Conservation (phyloP, 2,888 invertebrate genomes). For the Hesperia comma region DNA sequence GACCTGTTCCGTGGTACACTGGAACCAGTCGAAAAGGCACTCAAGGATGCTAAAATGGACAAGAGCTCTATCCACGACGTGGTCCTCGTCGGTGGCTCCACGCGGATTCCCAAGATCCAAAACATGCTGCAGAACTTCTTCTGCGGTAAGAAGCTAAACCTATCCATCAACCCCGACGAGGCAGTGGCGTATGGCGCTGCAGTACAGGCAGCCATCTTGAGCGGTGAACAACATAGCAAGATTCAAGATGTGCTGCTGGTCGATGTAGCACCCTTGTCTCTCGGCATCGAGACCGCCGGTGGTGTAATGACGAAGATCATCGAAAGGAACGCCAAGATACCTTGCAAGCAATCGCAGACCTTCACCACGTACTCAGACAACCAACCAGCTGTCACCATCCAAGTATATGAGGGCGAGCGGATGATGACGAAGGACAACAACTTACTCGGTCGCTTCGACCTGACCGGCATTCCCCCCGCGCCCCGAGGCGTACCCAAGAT, state of each 20-base stretch:
- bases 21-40: conserved; percentile 90
- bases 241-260: conserved; percentile 87
- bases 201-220: conserved; percentile 88
- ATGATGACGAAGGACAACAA: conserved; percentile 93
- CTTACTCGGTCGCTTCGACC: conserved; percentile 85
- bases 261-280: conserved; percentile 86
- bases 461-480: conserved; percentile 88
- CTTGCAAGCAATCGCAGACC: conserved; percentile 87
- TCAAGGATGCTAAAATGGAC: conserved; percentile 91
- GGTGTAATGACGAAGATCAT: conserved; percentile 91
- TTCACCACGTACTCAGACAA: conserved; percentile 93
- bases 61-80: conserved; percentile 90
- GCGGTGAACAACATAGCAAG: conserved; percentile 88
- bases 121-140: conserved; percentile 90
- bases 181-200: conserved; percentile 92
- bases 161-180: conserved; percentile 91
- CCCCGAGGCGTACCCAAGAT: conserved; percentile 88
- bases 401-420: conserved; percentile 90
- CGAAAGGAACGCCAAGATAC: conserved; percentile 88
- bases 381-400: conserved; percentile 89
- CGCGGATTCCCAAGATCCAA: conserved; percentile 91
- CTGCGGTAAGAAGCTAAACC: conserved; percentile 88
- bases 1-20: conserved; percentile 89
- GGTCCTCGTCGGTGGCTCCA: conserved; percentile 92
- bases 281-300: conserved; percentile 91